phyloP scores from a whole-genome alignment of 2,113 vertebrate genomes.

The Paramisgurnus dabryanus region DNA sequence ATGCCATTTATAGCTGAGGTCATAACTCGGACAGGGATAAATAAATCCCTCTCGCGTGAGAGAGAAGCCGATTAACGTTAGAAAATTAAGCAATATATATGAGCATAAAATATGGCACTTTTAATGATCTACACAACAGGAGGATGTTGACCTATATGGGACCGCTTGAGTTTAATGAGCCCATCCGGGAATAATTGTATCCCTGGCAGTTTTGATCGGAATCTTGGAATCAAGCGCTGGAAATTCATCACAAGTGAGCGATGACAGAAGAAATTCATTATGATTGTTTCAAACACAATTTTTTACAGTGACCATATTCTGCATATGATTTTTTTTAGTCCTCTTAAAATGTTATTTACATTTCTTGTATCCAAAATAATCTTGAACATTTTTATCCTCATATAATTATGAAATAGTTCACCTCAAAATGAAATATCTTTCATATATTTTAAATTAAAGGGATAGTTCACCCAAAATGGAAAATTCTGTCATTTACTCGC shows the following conservation, averaged over 20 bases:
- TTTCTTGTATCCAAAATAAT: neutral
- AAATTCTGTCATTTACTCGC: no score
- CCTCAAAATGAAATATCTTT: no score
- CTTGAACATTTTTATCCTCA: no score
- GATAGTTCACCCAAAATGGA: no score
- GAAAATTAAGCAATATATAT: neutral
- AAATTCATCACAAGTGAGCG: neutral
- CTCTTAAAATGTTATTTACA: neutral
- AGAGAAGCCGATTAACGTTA: slow-evolving; percentile 15
- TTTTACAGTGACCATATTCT: neutral
- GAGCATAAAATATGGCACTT: neutral
- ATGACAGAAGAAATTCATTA: neutral
- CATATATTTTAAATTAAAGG: no score
- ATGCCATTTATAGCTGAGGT: slow-evolving; percentile 15
- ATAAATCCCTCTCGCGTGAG: neutral
- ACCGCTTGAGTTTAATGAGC: slow-evolving; percentile 41
- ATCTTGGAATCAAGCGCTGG: slow-evolving; percentile 4
- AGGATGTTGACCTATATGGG: slow-evolving; percentile 33
- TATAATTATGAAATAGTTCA: no score
- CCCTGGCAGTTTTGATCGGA: slow-evolving; percentile 6
- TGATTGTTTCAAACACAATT: neutral
- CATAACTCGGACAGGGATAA: neutral
- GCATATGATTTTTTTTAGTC: neutral
- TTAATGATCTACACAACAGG: slow-evolving; percentile 1
- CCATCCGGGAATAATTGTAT: slow-evolving; percentile 20